Base-by-base conservation (phyloP, 1,140 invertebrate species). In the Dreissena polymorpha region DNA sequence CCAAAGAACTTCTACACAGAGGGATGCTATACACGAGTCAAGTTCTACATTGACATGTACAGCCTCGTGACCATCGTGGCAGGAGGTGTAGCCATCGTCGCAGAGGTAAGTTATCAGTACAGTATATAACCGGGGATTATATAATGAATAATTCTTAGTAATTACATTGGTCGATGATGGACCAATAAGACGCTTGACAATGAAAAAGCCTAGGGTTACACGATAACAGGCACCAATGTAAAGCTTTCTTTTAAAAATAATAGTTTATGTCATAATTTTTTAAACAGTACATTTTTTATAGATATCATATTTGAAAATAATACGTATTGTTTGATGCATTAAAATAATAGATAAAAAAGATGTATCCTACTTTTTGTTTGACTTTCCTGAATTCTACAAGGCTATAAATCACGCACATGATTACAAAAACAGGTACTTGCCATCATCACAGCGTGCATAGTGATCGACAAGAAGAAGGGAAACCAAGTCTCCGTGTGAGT, bases 1-100 rank as follows among this genome's bases (percentile, higher is more conserved):
- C 79, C 79, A 23, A 63, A 29, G n/a, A 82, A 82, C 39, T 82
- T 82, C 53, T 82, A 82, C 49, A 73, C 79, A 10, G 79, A 82
- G 64, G 79, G 79, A 5, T 82, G 79, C 23, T 82, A 82, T 53
- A 64, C 71, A 14, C 53, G 79, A 14, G 50, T 82, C 13, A 29
- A 39, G 13, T 39, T n/a, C 5, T 73, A 73, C 64, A 82, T 82
- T 10, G 65, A 74, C 29, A 73, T 51, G n/a, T 82, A 82, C 57
- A 67, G 70, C 64, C 50, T 82, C 25, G 63, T 82, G 3, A 25
- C 39, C 21, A 68, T 74, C 8, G 51, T 82, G n/a, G 29, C 79
- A n/a, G 57, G 57, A 49, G 71, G 79, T 12, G 55, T 55, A 18
- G 51, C 53, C 25, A 57, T 82, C 25, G 16, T 82, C 0, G 79